phyloP scores from a whole-genome alignment of 2,888 invertebrate genomes.

The Drosophila peninsularis region DNA sequence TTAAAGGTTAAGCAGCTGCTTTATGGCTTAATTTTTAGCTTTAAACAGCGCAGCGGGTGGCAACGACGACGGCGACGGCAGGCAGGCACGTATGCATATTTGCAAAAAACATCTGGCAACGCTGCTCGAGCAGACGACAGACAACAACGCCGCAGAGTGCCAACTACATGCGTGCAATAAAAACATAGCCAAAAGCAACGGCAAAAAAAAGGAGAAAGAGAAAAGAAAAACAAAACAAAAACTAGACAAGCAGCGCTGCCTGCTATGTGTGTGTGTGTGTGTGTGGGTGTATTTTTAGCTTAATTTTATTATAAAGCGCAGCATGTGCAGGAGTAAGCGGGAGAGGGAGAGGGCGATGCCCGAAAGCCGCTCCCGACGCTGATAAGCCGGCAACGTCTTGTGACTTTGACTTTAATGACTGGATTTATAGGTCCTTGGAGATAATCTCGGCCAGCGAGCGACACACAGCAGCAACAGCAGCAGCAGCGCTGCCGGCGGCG shows the following conservation, averaged over 20 bases:
- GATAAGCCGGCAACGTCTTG: conserved; percentile 81
- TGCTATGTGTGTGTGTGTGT: conserved; percentile 5
- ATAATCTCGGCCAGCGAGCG: conserved; percentile 78
- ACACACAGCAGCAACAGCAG: conserved; percentile 14
- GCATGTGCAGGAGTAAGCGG: conserved; percentile 7
- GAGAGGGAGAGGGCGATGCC: conserved; percentile 5
- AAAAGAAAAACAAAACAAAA: conserved; percentile 22
- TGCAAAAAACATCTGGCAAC: conserved; percentile 52
- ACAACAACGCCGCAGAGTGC: conserved; percentile 42
- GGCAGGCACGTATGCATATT: conserved; percentile 11
- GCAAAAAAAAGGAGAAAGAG: conserved; percentile 8
- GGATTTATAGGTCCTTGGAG: conserved; percentile 85
- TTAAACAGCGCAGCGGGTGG: conserved; percentile 1
- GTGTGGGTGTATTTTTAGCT: conserved; percentile 41
- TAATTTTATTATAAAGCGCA: conserved; percentile 72
- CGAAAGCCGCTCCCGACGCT: conserved; percentile 44
- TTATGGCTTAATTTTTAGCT: conserved; percentile 15
- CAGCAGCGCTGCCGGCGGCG: conserved; percentile 23
- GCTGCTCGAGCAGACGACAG: conserved; percentile 50
- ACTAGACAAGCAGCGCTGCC: conserved; percentile 27
- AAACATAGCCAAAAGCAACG: conserved; percentile 30
- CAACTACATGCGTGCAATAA: conserved; percentile 57
- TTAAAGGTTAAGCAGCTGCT: not conserved
- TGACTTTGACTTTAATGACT: conserved; percentile 85
- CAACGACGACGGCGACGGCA: not conserved